phyloP scores from a whole-genome alignment of 1,140 invertebrate species.

The Bombus confusus region DNA sequence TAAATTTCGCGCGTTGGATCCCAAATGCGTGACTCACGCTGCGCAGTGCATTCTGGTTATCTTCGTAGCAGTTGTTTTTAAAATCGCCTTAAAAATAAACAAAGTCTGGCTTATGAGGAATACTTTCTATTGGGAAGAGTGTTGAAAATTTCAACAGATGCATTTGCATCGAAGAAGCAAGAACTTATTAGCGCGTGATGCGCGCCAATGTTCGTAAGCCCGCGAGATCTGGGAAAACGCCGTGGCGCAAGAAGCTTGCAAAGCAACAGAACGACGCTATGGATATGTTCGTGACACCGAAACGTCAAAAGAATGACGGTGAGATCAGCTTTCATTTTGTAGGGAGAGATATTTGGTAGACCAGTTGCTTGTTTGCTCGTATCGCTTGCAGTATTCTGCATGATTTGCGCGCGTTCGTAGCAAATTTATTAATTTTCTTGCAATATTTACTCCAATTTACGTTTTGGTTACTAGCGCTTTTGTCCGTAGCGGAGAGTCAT shows the following conservation, averaged over 20 bases:
- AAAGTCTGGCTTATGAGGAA: background rate
- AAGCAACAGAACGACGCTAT: conserved; percentile 75
- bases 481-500: conserved; percentile 42
- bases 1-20: conserved; percentile 48
- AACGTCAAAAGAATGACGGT: conserved; percentile 81
- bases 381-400: conserved; percentile 63
- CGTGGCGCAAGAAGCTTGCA: conserved; percentile 70
- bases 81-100: conserved; percentile 67
- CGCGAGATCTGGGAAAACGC: conserved; percentile 74
- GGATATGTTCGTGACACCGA: conserved; percentile 79
- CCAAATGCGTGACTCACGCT: conserved; percentile 31
- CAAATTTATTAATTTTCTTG: conserved; percentile 40
- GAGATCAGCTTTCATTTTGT: conserved; percentile 65
- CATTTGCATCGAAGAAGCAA: background rate
- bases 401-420: conserved; percentile 55
- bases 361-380: conserved; percentile 56
- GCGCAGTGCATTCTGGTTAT: conserved; percentile 51
- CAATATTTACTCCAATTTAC: conserved; percentile 47
- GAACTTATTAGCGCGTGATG: conserved; percentile 32
- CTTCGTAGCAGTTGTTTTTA: conserved; percentile 70
- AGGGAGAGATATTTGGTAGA: conserved; percentile 33
- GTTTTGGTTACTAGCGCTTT: conserved; percentile 56
- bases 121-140: background rate
- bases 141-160: background rate
- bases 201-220: conserved; percentile 70